Evolutionary conservation across 2,113 vertebrate genomes (phyloP).

Genomic region (Rhabdomys dilectus): DNA sequence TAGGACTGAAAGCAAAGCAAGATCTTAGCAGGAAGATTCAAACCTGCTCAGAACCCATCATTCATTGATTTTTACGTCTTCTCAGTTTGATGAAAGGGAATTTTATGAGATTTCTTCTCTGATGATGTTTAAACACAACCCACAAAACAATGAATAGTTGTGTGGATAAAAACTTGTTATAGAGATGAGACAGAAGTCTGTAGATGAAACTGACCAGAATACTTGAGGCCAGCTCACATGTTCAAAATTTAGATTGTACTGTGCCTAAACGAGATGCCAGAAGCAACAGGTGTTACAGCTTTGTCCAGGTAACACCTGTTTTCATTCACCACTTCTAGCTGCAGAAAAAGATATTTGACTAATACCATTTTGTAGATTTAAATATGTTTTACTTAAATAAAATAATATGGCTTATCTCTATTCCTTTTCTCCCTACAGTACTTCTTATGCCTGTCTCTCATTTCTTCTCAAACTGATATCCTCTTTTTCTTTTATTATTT

Average conservation of each 20-base stretch:
- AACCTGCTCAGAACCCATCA: neutral
- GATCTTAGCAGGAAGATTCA: neutral
- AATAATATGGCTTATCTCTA: neutral
- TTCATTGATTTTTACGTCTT: neutral
- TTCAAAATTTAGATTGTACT: neutral
- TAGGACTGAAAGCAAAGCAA: neutral
- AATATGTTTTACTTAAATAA: neutral
- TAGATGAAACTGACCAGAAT: neutral
- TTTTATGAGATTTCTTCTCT: neutral
- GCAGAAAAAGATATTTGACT: neutral
- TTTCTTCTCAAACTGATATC: too few species aligned
- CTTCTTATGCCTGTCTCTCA: fast-evolving
- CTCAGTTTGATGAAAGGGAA: neutral
- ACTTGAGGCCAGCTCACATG: neutral
- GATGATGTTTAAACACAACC: neutral
- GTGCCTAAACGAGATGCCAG: neutral
- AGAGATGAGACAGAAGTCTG: neutral
- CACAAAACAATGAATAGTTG: neutral
- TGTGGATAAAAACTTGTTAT: neutral
- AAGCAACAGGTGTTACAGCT: fast-evolving
- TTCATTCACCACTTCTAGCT: neutral
- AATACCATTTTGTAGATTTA: neutral
- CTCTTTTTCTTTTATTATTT: neutral
- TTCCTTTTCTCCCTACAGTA: neutral
- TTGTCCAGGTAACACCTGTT: too few species aligned